Evolutionary conservation across 2,113 vertebrate species (phyloP), one percentile per base, ranked within the genome.

Genomic region (Grantiella picta): DNA sequence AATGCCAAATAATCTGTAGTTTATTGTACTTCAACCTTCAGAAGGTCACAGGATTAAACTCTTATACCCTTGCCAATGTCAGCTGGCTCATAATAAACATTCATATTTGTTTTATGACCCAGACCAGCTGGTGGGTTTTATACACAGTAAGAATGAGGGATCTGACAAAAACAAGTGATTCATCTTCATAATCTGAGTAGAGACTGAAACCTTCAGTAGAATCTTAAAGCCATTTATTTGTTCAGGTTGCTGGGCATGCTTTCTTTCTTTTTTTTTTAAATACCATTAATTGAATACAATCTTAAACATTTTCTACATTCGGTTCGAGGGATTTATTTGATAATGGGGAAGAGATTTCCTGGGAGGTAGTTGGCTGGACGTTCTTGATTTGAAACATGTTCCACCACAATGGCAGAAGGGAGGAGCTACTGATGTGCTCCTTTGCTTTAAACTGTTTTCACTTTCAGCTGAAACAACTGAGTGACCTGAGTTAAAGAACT

Each of bases 81-180:
- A 95, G 65, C 0, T 84, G 82, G 82, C 89, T 93, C 73, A 82
- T 86, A 82, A 96, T 44, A 95, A 90, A 86, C 61, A 91, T 72
- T 91, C 57, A 31, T 76, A 91, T 82, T 93, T 90, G 66, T 93
- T 97, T 97, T 92, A 96, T 9, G 56, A 88, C 61, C 92, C 52
- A 86, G 65, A 79, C 53, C 92, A 95, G 92, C 93, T 95, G 94
- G 90, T 96, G 45, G 35, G 53, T 84, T 94, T 92, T 90, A 89
- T 72, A 75, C 9, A 88, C 57, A 86, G 23, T 80, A 80, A 77
- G 82, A 95, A 94, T 65, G 69, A 92, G 65, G 92, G 88, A 90
- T 73, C 54, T 88, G 87, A 96, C 82, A 83, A 95, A 86, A 95
- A 28, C 75, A 91, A 94, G 71, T 53, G 68, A 95, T 92, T 92